Percentiles rank a stretch among this genome's conserved stretches.
Evolutionary conservation across 1,140 invertebrate genomes (phyloP).

Genomic region (Camponotus floridanus): DNA sequence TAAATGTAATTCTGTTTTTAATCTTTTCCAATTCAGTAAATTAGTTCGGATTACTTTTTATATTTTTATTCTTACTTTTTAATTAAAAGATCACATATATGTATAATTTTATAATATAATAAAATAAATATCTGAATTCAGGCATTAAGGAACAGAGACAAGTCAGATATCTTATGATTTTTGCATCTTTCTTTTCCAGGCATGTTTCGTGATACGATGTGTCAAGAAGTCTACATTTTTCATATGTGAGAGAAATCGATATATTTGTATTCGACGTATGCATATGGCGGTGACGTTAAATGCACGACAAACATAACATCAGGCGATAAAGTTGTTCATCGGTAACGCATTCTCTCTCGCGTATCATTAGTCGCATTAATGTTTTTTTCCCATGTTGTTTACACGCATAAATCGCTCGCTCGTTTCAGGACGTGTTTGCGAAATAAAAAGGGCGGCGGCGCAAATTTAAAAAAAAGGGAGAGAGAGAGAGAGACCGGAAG

Average conservation of each 20-base stretch:
- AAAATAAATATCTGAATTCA: conserved; percentile 8
- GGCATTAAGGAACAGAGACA: not conserved
- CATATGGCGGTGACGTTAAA: conserved; percentile 14
- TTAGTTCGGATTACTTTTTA: not conserved
- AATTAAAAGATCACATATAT: not conserved
- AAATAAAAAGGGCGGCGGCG: conserved; percentile 49
- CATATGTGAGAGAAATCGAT: conserved; percentile 10
- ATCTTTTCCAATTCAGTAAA: not conserved
- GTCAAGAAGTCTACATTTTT: conserved; percentile 3
- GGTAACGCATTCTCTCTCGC: conserved; percentile 28
- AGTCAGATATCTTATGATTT: conserved; percentile 2
- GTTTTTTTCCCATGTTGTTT: conserved; percentile 53
- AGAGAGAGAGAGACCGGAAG: not conserved
- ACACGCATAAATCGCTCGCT: conserved; percentile 60
- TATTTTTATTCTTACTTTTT: not conserved
- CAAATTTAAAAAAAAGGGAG: conserved; percentile 14
- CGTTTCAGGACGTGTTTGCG: conserved; percentile 57
- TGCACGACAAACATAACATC: conserved; percentile 33
- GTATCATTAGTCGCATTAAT: conserved; percentile 58
- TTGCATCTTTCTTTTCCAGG: not conserved
- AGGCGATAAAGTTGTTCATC: conserved; percentile 52
- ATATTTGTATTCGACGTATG: conserved; percentile 1
- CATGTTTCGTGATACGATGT: not conserved
- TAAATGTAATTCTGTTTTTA: conserved; percentile 15
- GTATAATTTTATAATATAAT: not conserved